Base-by-base conservation (phyloP, 2,888 invertebrate species). In the Apamea monoglypha region DNA sequence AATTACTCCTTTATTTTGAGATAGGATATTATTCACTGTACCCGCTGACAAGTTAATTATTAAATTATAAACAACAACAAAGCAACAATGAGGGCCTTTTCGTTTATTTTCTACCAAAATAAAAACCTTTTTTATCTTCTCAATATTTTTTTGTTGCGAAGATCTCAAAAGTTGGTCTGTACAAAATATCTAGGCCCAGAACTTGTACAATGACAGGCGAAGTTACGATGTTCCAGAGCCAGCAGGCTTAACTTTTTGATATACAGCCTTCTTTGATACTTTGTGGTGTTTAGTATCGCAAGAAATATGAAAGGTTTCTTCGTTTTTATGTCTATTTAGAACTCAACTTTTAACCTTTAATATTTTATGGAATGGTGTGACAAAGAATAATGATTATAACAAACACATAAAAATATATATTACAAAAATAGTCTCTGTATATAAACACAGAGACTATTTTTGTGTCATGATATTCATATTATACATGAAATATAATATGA, bases 221-320 rank as follows among this genome's bases (percentile, higher is more conserved):
- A 85, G 80, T 85, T 85, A 77, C 73, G 82, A 82, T 66, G 83
- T 83, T 83, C 74, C 44, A 59, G 75, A 85, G 83, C 67, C 67
- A 8, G 83, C 56, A 74, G 85, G 83, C 83, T 85, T 85, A 85
- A 85, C 85, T 85, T 85, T 85, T 67, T 85, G 85, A 85, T 85
- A 85, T 77, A 85, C 83, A 83, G 75, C 85, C 75, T 75, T 80
- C 76, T 77, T 83, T 85, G 76, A 80, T 85, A 85, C 83, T 80
- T 76, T 75, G 68, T 69, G 71, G 77, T 85, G 85, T 85, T 85
- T 80, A 77, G 70, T 83, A 75, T 73, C 73, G 8, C 18, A 61
- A 83, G 85, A 85, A 80, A 82, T 85, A 85, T 80, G 61, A 80
- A 56, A 61, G 44, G 68, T 16, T 47, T 16, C 56, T 81, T 14